Evolutionary conservation across 2,113 vertebrate genomes (phyloP), one percentile per base, ranked within the genome.

Genomic region (Podarcis cretensis): DNA sequence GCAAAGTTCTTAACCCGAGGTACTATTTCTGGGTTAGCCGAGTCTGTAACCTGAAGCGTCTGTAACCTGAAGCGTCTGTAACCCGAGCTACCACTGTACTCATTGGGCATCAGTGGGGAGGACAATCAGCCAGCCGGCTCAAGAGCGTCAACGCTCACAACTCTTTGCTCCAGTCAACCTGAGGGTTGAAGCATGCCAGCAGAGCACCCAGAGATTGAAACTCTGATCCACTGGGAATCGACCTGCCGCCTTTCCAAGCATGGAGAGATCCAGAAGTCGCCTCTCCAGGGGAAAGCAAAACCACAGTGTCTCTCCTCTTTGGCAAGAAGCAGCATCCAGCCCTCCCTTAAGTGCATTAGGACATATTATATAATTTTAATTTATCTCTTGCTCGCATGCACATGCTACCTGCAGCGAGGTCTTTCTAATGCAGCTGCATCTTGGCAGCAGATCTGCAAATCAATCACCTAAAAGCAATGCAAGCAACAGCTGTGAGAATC

Each of bases 131-230:
- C 83, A 81, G 59, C 71, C 88, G 86, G 14, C 37, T 37, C 18
- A 25, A 16, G 78, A 48, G 37, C 25, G 35, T 76, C 84, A 66
- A 32, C 57, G 37, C 5, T 74, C 65, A 81, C 8, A 40, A 75
- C 69, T 89, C 32, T 73, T 74, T 68, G 43, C 54, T 57, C 48
- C 66, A 75, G 40, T 68, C 77, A 35, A 4, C 65, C 35, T 27
- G 35, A 66, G 74, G 59, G 69, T 66, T 21, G 57, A 23, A 27
- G 37, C 37, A 1, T 59, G 32, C 82, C 68, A 54, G 8, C 54
- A 0, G 48, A 7, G 68, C 6, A 12, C 25, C 40, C 10, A 0
- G 63, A 37, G 37, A 13, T 0, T 0, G 66, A 69, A 0, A 43
- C 40, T 2, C 43, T 23, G n/a, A 37, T 9, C 83, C 2, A 37